A percentile compares a stretch with the other conserved stretches of the same genome.
Conservation (phyloP, 2,888 invertebrate species). For the Ornithoptera alexandrae region DNA sequence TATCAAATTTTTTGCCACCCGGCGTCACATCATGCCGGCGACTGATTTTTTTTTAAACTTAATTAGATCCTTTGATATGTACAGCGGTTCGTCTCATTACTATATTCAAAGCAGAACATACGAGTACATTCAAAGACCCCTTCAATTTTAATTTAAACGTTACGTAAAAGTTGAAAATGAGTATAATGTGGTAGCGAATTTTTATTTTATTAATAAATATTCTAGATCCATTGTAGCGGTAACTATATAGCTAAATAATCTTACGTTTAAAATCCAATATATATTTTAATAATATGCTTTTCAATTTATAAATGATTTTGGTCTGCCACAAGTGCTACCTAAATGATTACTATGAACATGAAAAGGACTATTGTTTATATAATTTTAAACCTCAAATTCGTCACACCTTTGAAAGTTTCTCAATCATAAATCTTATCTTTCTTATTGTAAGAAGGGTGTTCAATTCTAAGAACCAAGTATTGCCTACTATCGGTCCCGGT, state of each 20-base stretch:
- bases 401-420: constrained; percentile 59
- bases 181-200: too few species aligned
- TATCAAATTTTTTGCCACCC: constrained; percentile 27
- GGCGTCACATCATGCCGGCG: constrained; percentile 24
- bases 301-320: constrained; percentile 30
- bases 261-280: too few species aligned
- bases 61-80: constrained; percentile 24
- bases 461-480: constrained; percentile 62
- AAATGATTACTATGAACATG: constrained; percentile 48
- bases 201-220: too few species aligned
- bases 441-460: constrained; percentile 63
- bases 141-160: too few species aligned
- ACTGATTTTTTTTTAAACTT: constrained; percentile 21
- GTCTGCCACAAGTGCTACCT: constrained; percentile 55
- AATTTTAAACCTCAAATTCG: constrained; percentile 74
- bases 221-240: too few species aligned
- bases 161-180: too few species aligned
- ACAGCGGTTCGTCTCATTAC: constrained; percentile 11
- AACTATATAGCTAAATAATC: too few species aligned
- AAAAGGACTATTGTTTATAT: constrained; percentile 46
- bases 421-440: constrained; percentile 63
- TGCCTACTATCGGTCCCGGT: constrained; percentile 65
- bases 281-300: not conserved
- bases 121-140: too few species aligned
- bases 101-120: constrained; percentile 3